Conservation (phyloP, 2,113 vertebrate genomes). For the Plecotus auritus region DNA sequence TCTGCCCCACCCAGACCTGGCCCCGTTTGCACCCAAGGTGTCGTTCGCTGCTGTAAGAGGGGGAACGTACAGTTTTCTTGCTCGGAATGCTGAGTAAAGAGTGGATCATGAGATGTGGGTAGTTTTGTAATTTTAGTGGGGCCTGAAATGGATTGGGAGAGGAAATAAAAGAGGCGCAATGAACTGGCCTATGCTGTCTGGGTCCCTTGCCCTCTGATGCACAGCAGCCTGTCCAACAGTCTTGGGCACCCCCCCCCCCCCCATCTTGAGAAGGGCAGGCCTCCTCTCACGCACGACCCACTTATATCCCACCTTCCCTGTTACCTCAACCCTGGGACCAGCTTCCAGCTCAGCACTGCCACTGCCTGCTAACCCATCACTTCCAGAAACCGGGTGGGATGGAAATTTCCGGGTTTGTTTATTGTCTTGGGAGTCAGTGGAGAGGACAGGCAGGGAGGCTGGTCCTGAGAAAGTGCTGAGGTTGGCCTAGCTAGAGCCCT, state of each 20-base stretch:
- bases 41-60: not conserved
- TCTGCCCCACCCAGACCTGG: not conserved
- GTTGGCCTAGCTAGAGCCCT: not conserved
- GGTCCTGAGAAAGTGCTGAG: not conserved
- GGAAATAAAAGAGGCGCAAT: constrained; percentile 20
- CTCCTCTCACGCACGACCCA: not conserved
- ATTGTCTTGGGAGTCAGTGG: not conserved
- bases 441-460: constrained; percentile 59
- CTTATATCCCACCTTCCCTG: not conserved
- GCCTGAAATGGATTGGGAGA: not conserved
- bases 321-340: not conserved
- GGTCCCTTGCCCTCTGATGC: not conserved
- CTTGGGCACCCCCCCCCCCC: not conserved
- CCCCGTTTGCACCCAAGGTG: not conserved
- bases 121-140: not conserved
- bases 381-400: not conserved
- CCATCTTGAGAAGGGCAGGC: not conserved
- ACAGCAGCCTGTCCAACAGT: not conserved
- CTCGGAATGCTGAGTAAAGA: not conserved
- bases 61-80: constrained; percentile 2
- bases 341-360: not conserved
- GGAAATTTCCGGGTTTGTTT: not conserved
- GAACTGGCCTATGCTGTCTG: constrained; percentile 16
- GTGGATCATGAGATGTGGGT: not conserved
- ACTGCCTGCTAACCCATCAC: too few species aligned